A percentile compares a stretch with the other conserved stretches of the same genome.
Conservation (phyloP, 2,888 invertebrate species). For the Graphium colonna region DNA sequence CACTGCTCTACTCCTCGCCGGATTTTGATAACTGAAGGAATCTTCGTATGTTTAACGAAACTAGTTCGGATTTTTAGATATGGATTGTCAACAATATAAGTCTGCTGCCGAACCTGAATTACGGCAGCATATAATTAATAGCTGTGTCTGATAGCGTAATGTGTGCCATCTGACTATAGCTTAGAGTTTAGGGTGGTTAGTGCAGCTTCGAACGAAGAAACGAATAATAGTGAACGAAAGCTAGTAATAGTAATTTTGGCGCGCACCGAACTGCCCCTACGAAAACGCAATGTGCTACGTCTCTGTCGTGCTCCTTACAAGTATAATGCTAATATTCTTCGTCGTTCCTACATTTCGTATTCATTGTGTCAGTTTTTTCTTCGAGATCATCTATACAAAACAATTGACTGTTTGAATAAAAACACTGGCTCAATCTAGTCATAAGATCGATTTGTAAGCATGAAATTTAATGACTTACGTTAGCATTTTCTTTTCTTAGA, state of each 20-base stretch:
- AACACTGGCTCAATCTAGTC: slow-evolving; percentile 79
- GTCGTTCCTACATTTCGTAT: slow-evolving; percentile 74
- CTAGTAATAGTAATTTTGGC: slow-evolving; percentile 58
- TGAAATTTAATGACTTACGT: slow-evolving; percentile 63
- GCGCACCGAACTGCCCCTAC: slow-evolving; percentile 45
- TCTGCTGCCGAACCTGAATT: slow-evolving; percentile 16
- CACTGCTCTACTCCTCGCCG: neutral
- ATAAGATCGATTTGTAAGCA: slow-evolving; percentile 76
- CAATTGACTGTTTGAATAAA: slow-evolving; percentile 54
- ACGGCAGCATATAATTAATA: neutral
- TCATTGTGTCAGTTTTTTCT: slow-evolving; percentile 70
- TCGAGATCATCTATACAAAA: slow-evolving; percentile 49
- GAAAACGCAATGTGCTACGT: slow-evolving; percentile 26
- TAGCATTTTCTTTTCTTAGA: slow-evolving; percentile 55
- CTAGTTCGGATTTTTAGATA: neutral
- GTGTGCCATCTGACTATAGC: slow-evolving; percentile 77
- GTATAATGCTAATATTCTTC: slow-evolving; percentile 42
- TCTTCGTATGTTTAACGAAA: neutral
- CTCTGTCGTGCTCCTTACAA: slow-evolving; percentile 29
- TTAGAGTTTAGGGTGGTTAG: slow-evolving; percentile 68
- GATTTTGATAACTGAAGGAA: neutral
- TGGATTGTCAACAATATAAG: neutral
- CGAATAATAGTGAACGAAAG: slow-evolving; percentile 71
- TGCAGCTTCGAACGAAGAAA: slow-evolving; percentile 72
- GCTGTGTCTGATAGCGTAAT: slow-evolving; percentile 55